Evolutionary conservation across 1,140 invertebrate species (phyloP), one percentile per base, ranked within the genome.

Genomic region (Platyura marginata): DNA sequence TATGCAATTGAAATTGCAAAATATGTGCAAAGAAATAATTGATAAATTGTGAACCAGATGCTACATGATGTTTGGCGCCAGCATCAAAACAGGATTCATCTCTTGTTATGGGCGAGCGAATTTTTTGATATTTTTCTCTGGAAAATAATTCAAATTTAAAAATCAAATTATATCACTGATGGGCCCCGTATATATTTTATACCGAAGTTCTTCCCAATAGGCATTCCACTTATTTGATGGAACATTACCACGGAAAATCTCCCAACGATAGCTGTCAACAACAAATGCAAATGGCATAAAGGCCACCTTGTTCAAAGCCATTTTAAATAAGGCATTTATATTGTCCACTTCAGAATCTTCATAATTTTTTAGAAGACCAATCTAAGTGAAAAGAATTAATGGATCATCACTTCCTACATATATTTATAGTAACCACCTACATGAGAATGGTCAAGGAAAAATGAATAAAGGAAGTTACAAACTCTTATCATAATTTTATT

Each of bases 1-100:
- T 63, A 47, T 76, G 72, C 44, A 80, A 72, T 54, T 79, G 77
- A 54, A 79, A 81, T 56, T 74, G 49, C 44, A 73, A 51, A 54
- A 72, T 51, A 51, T 66, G 51, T 48, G 68, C 49, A 40, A 77
- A 63, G 51, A 79, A 79, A 55, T 79, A 79, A 39, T 74, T 71
- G 56, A 48, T 49, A 38, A 75, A 75, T 20, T 69, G 66, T 2
- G 65, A 59, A 54, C 70, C 66, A 1, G 65, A 67, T 42, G 70
- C 59, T 2, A 77, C 62, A 48, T 77, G 74, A 45, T 70, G 77
- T 52, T 77, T 77, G 15, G 74, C 68, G 6, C 70, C 72, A 5
- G 74, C 62, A 56, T 77, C 74, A 48, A 77, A 77, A 53, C 74
- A 64, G 3, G 55, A 50, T 38, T 73, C 63, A 9, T 47, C 62